Evolutionary conservation across 1,140 invertebrate genomes (phyloP), one percentile per base, ranked within the genome.

Genomic region (Tyrophagus putrescentiae): DNA sequence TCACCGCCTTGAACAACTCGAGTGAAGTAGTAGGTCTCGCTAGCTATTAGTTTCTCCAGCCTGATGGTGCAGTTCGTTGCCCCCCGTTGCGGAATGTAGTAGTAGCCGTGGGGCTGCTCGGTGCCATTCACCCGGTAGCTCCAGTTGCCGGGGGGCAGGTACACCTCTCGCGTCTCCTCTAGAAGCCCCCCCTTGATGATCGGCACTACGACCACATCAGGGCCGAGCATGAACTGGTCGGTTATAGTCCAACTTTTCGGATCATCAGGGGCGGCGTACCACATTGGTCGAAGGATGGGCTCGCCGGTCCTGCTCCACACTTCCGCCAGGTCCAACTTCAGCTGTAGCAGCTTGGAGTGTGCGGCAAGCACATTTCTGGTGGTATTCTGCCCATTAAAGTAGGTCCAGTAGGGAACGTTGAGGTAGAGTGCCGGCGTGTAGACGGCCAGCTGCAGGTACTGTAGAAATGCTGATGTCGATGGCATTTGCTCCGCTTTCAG

Each of bases 201-300:
- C 3, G 88, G 88, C 0, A 87, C 88, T 0, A 87, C 83, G n/a
- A 93, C 70, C n/a, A 89, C 79, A 34, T 80, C 75, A 66, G 88
- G 81, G 2, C 87, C 88, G 2, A 92, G 72, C 3, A 93, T 71
- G 70, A 82, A 93, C 71, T 91, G 65, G 1, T 70, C 68, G 56
- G 72, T 70, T 18, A 68, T 65, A 1, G 54, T 69, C 32, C 69
- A 65, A 0, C 71, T 67, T 9, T 60, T 57, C 4, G 62, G 36
- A 59, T 75, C 72, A 6, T 63, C 39, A 13, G 73, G 70, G 5
- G 66, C 68, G 13, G 71, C 64, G 72, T 73, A 76, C 74, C 74
- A 76, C 4, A 76, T 48, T 0, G 74, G 74, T 45, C 73, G 62
- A 7, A 73, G 65, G 21, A 67, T 66, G 11, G 68, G 65, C 11